Evolutionary conservation across 1,140 invertebrate genomes (phyloP).

Genomic region (Orius laevigatus): DNA sequence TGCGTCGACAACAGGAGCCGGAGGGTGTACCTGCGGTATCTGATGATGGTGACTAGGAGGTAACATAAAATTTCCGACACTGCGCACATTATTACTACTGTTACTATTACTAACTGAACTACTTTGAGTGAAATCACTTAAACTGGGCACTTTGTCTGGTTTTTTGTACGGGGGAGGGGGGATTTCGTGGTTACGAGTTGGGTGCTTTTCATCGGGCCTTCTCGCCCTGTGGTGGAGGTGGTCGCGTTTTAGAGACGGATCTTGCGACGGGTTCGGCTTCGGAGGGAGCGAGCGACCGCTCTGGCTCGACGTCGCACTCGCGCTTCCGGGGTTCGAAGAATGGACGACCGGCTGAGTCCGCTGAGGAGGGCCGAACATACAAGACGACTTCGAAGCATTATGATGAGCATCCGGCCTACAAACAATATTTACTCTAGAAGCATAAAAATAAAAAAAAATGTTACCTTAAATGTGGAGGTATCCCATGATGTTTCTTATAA

Average conservation of each 20-base stretch:
- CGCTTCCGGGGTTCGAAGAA: neutral
- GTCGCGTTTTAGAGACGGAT: neutral
- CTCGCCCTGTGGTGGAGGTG: constrained; percentile 7
- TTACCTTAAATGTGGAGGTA: constrained; percentile 10
- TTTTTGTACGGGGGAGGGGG: constrained; percentile 6
- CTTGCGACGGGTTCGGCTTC: neutral
- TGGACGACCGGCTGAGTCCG: constrained; percentile 9
- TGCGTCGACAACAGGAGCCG: neutral
- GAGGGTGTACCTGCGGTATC: neutral
- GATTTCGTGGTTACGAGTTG: constrained; percentile 5
- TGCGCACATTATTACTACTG: constrained; percentile 3
- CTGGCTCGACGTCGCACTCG: neutral
- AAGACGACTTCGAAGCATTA: constrained; percentile 9
- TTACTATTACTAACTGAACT: neutral
- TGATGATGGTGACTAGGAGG: constrained; percentile 8
- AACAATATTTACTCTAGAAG: neutral
- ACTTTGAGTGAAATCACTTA: constrained; percentile 3
- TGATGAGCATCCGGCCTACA: neutral
- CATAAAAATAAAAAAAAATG: neutral
- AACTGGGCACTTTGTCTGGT: constrained; percentile 7
- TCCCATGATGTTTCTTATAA: constrained; percentile 13
- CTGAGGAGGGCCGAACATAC: constrained; percentile 15
- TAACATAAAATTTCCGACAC: neutral
- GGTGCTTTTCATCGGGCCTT: constrained; percentile 5
- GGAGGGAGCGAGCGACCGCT: neutral